Base-by-base conservation (phyloP, 2,113 vertebrate genomes). In the Panurus biarmicus region DNA sequence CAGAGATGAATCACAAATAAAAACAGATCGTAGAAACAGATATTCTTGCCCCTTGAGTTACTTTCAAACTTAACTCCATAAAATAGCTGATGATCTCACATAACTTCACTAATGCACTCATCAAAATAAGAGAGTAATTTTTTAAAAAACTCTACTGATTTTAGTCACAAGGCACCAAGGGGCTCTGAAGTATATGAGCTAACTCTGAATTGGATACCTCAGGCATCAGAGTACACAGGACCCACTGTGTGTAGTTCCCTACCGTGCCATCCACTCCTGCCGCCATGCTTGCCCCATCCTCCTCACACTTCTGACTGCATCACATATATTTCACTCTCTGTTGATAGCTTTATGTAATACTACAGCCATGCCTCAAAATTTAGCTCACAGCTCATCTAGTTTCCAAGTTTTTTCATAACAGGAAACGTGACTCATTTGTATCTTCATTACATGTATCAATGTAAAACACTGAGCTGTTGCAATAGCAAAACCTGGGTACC, bases 351-450 rank as follows among this genome's bases (percentile, higher is more conserved):
- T 86, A 69, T 56, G 86, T 57, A 95, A 94, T 57, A 88, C 17
- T 64, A 66, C 76, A 87, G 72, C 64, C 53, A 77, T 84, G 85
- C 69, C 76, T 81, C 62, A 90, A 95, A 84, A 77, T 53, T 86
- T 65, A 87, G 73, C 90, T 94, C 80, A 53, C 53, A 84, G 53
- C 61, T 92, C 96, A 94, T 92, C 73, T 72, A 64, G 44, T 86
- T 89, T 93, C 53, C 77, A 90, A 72, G 48, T 24, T 75, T 94
- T 95, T 94, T 87, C 80, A n/a, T 69, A 81, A 94, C 70, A 92
- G 90, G 89, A 96, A 95, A 90, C 31, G 44, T 89, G 90, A 94
- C 87, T 95, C 93, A 96, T 93, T 50, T 8, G 1, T 48, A 61
- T 89, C 56, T 94, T 86, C 62, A 93, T 58, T 84, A 72, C 40